Base-by-base conservation (phyloP, 2,797 vertebrate genomes). In the Bufotes viridis region DNA sequence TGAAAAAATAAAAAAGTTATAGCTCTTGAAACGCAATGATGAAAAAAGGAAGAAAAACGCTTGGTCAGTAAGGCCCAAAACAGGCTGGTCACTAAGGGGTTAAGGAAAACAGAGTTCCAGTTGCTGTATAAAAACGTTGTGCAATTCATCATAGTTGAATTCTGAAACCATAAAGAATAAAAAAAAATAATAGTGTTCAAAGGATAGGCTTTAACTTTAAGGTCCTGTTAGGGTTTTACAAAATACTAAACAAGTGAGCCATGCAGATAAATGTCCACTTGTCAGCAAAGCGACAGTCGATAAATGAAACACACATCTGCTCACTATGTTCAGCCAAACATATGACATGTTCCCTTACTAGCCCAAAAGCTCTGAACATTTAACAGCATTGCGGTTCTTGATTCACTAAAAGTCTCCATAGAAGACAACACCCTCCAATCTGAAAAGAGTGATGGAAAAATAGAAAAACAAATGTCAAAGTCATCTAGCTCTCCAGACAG, bases 291-390 rank as follows among this genome's bases (percentile, higher is more conserved):
- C 74, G 85, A 49, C 67, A 74, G 14, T 9, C 22, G 14, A 24
- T 55, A 29, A 65, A 87, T 81, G 51, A 24, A 60, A 81, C 60
- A 53, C 49, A 29, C 79, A 82, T 26, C 78, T 87, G 69, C 58
- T 82, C 69, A 12, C 69, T 53, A 12, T 53, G 55, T 72, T n/a
- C 53, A 51, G 65, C 79, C 79, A 81, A 87, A 87, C 69, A 49
- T 22, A 80, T 58, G 34, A 76, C 29, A 60, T 24, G 29, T 34
- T 67, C 69, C 7, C 76, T 22, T 8, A 34, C 49, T 24, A 17
- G 60, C 53, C 76, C 85, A 80, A 49, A 81, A 87, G 65, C 84
- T 78, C 51, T 78, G 69, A 51, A 67, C 51, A 69, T 78, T 79
- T 78, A 57, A 22, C 57, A 74, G 61, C 51, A 55, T 18, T 20